These are phyloP conservation scores for Dasypus novemcinctus DNA, from an alignment of 2,113 vertebrate species.

Conservation along the genomic window DNA sequence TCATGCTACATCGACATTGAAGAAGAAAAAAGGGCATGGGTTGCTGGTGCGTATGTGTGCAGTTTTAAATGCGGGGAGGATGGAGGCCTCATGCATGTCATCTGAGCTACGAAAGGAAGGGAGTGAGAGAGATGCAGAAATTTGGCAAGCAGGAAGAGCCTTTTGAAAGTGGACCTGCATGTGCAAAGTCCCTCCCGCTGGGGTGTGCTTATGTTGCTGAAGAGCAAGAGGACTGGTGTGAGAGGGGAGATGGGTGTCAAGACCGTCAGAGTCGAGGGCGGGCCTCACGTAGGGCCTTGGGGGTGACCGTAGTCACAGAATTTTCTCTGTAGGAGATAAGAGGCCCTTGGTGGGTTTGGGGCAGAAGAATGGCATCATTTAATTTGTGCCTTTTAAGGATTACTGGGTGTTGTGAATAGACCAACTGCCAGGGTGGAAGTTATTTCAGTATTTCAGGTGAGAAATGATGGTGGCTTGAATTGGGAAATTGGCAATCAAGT, in stretches of 20 bases:
- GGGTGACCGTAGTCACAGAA: neutral
- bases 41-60: neutral
- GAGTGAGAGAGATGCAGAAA: neutral
- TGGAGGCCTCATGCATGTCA: too few species aligned
- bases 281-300: neutral
- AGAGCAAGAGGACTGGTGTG: neutral
- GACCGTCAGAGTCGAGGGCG: neutral
- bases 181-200: neutral
- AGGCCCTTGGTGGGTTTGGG: neutral
- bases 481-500: neutral
- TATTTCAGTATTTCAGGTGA: neutral
- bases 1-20: neutral
- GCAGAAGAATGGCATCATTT: neutral
- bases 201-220: neutral
- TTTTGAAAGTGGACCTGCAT: neutral
- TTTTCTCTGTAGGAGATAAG: neutral
- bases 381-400: neutral
- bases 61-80: too few species aligned
- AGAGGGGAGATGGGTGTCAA: neutral
- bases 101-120: neutral
- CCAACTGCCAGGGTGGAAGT: neutral
- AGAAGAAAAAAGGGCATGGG: neutral
- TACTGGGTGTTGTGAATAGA: neutral
- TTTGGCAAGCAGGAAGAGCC: neutral
- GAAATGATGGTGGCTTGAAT: neutral